phyloP scores from a whole-genome alignment of 2,113 vertebrate species.

The Synchiropus splendidus region DNA sequence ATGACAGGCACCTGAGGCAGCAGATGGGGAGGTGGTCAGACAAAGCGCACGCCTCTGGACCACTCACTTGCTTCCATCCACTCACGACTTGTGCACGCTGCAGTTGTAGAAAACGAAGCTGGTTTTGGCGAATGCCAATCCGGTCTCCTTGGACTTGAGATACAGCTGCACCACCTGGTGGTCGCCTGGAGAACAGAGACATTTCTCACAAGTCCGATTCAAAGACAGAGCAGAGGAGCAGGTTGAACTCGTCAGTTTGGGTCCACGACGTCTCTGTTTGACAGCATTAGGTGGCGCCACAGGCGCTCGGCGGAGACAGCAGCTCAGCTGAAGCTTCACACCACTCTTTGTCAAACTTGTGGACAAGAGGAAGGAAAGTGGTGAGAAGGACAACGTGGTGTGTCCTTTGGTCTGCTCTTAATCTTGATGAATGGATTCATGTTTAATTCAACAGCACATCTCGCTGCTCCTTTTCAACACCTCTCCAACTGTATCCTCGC shows the following conservation, averaged over 20 bases:
- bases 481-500: constrained; percentile 1
- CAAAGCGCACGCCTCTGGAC: too few relatives aligned
- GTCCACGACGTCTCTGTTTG: too few relatives aligned
- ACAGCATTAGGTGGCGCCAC: too few relatives aligned
- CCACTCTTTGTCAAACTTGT: constrained; percentile 50
- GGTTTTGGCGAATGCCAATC: constrained; percentile 93
- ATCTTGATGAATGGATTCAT: constrained; percentile 65
- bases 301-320: too few relatives aligned
- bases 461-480: constrained; percentile 27
- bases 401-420: constrained; percentile 66
- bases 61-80: constrained; percentile 20
- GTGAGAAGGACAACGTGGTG: constrained; percentile 33
- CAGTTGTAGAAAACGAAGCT: constrained; percentile 99
- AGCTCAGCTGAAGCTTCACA: too few relatives aligned
- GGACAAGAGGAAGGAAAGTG: constrained; percentile 44
- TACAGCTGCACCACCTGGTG: constrained; percentile 95
- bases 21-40: too few relatives aligned
- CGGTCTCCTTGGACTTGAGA: constrained; percentile 95
- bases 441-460: constrained; percentile 75
- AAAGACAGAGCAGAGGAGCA: too few relatives aligned
- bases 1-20: constrained; percentile 81
- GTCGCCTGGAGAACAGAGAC: constrained; percentile 69
- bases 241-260: too few relatives aligned
- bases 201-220: too few relatives aligned
- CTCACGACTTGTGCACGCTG: constrained; percentile 96